Percentiles rank a stretch among this genome's conserved stretches.
phyloP scores from a whole-genome alignment of 30 jellyfish, hydroid and myxozoan genomes.

The Rhopilema esculentum region DNA sequence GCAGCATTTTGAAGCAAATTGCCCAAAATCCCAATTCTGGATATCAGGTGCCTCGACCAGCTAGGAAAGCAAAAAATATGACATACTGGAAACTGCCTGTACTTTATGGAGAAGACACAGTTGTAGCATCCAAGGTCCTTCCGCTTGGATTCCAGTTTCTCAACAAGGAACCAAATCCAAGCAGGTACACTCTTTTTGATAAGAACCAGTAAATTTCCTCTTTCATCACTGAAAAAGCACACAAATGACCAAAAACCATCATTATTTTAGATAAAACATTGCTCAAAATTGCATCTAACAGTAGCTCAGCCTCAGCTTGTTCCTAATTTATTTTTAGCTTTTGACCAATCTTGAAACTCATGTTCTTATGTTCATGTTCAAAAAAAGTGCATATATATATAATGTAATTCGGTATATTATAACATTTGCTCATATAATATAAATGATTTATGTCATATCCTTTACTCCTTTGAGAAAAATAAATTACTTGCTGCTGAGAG shows the following conservation, averaged over 20 bases:
- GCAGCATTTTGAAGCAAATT: background rate
- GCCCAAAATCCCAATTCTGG: background rate
- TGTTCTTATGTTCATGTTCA: background rate
- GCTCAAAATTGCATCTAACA: background rate
- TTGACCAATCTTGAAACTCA: background rate
- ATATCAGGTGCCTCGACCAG: conserved; percentile 13
- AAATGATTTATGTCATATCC: background rate
- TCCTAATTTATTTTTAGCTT: background rate
- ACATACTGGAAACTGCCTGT: conserved; percentile 17
- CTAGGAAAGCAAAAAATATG: background rate
- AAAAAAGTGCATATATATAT: background rate
- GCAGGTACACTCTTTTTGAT: conserved; percentile 6
- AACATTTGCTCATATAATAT: background rate
- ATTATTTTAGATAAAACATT: background rate
- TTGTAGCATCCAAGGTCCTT: conserved; percentile 16
- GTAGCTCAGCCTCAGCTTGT: background rate
- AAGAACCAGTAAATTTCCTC: conserved; percentile 1
- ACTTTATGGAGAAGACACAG: conserved; percentile 30
- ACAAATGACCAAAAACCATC: background rate
- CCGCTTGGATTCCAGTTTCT: conserved; percentile 28
- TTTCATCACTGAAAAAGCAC: background rate
- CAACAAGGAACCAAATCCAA: conserved; percentile 18
- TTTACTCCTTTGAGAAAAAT: background rate
- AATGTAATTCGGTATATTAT: background rate
- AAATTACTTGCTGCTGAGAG: background rate